Evolutionary conservation across 2,797 vertebrate genomes (phyloP).

Genomic region (Mastacembelus armatus): DNA sequence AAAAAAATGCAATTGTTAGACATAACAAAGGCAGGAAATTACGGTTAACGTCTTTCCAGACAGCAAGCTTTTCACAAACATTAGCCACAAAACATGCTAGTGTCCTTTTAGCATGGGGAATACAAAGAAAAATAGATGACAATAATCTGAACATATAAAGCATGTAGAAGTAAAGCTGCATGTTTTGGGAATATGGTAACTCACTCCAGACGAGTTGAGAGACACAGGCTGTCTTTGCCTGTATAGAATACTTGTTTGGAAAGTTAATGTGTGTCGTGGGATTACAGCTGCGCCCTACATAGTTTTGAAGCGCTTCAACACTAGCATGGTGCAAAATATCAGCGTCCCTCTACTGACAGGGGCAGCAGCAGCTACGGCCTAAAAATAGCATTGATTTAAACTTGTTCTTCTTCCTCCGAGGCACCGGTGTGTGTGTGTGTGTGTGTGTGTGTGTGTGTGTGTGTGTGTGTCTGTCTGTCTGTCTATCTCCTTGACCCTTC

Average conservation of each 20-base stretch:
- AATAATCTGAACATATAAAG: conserved; percentile 27
- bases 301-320: conserved; percentile 46
- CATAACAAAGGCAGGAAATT: conserved; percentile 45
- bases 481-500: conserved; percentile 70
- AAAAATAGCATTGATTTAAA: conserved; percentile 77
- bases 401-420: conserved; percentile 49
- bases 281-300: conserved; percentile 66
- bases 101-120: conserved; percentile 1
- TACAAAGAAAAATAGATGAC: conserved; percentile 2
- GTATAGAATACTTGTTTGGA: too few species aligned
- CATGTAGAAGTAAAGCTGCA: conserved; percentile 28
- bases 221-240: conserved; percentile 16
- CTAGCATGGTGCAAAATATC: conserved; percentile 60
- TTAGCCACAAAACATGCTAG: conserved; percentile 48
- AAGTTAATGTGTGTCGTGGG: conserved; percentile 33
- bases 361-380: conserved; percentile 46
- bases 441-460: conserved; percentile 13
- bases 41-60: conserved; percentile 10
- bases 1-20: conserved; percentile 15
- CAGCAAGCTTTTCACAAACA: conserved; percentile 47
- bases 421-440: conserved; percentile 25
- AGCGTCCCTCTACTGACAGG: conserved; percentile 46
- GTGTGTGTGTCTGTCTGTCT: conserved; percentile 26
- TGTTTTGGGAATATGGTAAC: conserved; percentile 35
- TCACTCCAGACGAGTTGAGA: neutral